Conservation (phyloP, 2,797 vertebrate genomes). For the Gadopsis bispinosus region DNA sequence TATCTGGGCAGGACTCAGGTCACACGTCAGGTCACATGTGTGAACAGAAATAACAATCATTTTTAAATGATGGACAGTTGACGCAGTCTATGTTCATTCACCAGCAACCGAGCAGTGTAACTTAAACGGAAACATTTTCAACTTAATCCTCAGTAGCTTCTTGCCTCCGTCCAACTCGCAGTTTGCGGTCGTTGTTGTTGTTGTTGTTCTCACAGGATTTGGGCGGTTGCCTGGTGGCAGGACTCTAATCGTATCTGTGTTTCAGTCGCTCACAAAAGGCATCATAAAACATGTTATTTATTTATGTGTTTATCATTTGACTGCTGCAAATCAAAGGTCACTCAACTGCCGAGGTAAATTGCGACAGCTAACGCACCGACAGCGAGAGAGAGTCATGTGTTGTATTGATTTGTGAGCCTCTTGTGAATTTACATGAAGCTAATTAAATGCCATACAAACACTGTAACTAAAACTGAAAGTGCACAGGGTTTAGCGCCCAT, state of each 20-base stretch:
- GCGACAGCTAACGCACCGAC: background rate
- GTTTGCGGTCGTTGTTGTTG: background rate
- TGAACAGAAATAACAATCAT: no score
- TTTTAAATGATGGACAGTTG: background rate
- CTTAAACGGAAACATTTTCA: background rate
- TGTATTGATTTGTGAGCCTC: slow-evolving; percentile 48
- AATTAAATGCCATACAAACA: slow-evolving; percentile 48
- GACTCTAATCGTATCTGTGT: background rate
- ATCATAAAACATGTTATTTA: slow-evolving; percentile 26
- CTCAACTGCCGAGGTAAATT: slow-evolving; percentile 20
- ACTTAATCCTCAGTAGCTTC: background rate
- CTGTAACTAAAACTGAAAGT: slow-evolving; percentile 47
- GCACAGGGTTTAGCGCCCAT: slow-evolving; percentile 8
- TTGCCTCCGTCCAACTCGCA: background rate
- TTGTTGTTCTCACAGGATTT: background rate
- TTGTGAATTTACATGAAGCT: slow-evolving; percentile 33
- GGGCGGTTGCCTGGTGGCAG: background rate
- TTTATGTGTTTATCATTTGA: slow-evolving; percentile 6
- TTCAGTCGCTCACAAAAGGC: background rate
- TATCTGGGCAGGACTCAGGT: no score
- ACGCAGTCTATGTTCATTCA: background rate
- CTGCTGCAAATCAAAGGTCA: slow-evolving; percentile 34
- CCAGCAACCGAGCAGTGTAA: no score
- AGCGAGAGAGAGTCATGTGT: background rate
- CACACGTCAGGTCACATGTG: background rate